Evolutionary conservation across 1,140 invertebrate genomes (phyloP), one percentile per base, ranked within the genome.

Genomic region (Uloborus diversus): DNA sequence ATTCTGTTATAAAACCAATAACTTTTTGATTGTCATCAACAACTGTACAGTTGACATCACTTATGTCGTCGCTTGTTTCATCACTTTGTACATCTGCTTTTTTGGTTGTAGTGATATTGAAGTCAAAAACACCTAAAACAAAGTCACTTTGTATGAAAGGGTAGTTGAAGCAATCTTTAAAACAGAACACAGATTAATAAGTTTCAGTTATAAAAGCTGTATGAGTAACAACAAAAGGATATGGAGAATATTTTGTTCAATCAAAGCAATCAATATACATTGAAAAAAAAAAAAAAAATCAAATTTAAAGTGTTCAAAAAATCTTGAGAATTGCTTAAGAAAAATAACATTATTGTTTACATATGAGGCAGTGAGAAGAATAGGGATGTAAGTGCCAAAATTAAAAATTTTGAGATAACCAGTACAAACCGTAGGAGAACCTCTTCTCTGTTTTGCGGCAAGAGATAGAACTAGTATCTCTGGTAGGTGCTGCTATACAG

Each of bases 1-100:
- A 91, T 80, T 92, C 90, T 49, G 89, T 90, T 78, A 92, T 85
- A 84, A 91, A 90, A 73, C 90, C 90, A 4, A 80, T 56, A 17
- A 80, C 79, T 42, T 71, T 70, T 32, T 80, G 79, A 68, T 79
- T 79, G 62, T 75, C 69, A 47, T 76, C 66, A 5, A 42, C 80
- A 27, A 53, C 28, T 4, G 80, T 81, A 25, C 80, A 81, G 20
- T 81, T 81, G 3, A 49, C 80, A 42, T 73, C 70, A 25, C 32
- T 27, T 20, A 23, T 17, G 25, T 75, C 62, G 14, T 73, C 64
- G 37, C 53, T 71, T 11, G 64, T 71, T 37, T 80, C 79, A 28
- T 80, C 79, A 30, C 79, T 80, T 64, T 69, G 80, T 4, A 81
- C 73, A 32, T 59, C 62, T 7, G 56, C 61, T 62, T 75, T 78